Conservation (phyloP, 1,140 invertebrate species). For the Drosophila tsacasi region DNA sequence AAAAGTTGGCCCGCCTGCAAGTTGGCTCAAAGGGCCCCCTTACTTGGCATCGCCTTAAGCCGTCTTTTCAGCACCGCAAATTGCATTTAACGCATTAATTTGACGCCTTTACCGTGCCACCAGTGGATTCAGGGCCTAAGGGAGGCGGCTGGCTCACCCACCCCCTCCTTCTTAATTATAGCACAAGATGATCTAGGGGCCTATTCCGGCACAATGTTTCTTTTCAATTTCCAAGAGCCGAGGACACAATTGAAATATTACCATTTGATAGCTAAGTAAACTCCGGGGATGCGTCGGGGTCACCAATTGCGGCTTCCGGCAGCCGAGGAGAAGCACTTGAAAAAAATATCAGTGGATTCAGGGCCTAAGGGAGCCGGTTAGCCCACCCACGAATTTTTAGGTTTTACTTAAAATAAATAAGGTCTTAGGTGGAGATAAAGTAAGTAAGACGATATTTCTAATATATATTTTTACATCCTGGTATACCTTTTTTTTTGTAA, state of each 20-base stretch:
- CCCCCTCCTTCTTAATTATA: slow-evolving; percentile 25
- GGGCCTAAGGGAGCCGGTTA: too few relatives aligned
- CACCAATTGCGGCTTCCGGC: background rate
- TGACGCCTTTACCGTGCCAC: slow-evolving; percentile 33
- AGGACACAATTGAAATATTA: slow-evolving; percentile 70
- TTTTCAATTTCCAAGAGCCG: slow-evolving; percentile 56
- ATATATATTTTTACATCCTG: background rate
- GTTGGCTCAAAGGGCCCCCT: slow-evolving; percentile 42
- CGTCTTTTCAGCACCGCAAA: slow-evolving; percentile 55
- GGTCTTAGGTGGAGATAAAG: too few relatives aligned
- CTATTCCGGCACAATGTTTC: slow-evolving; percentile 41
- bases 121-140: slow-evolving; percentile 10
- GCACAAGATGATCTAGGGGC: slow-evolving; percentile 20
- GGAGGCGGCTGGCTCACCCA: background rate
- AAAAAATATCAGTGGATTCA: background rate
- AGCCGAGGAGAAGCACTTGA: background rate
- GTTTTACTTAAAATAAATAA: too few relatives aligned
- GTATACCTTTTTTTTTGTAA: slow-evolving; percentile 11
- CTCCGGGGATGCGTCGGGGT: slow-evolving; percentile 19
- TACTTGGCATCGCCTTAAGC: slow-evolving; percentile 56
- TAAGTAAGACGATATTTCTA: too few relatives aligned
- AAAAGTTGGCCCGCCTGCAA: slow-evolving; percentile 35
- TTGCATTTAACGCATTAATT: slow-evolving; percentile 79
- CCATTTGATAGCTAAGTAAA: slow-evolving; percentile 64
- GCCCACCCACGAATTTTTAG: too few relatives aligned